phyloP scores from a whole-genome alignment of 2,888 invertebrate species.

The Xiphydria camelus region DNA sequence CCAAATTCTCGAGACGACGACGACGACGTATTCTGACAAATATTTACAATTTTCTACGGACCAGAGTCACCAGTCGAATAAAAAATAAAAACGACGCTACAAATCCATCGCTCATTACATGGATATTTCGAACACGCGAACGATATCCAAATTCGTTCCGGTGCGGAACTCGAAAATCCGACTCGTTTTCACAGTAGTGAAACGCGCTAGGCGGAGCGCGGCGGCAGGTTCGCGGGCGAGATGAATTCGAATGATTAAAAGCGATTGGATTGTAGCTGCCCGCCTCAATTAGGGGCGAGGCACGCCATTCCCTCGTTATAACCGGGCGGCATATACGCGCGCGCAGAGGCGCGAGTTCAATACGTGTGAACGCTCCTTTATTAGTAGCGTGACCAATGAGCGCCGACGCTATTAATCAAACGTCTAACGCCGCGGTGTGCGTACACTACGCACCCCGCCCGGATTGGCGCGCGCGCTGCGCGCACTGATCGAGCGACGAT shows the following conservation, averaged over 20 bases:
- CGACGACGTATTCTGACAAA: too few species aligned
- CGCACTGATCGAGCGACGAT: slow-evolving; percentile 1
- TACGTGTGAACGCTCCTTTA: slow-evolving; percentile 56
- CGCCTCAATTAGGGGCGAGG: slow-evolving; percentile 51
- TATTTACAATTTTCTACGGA: too few species aligned
- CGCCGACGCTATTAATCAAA: slow-evolving; percentile 56
- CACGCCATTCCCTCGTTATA: slow-evolving; percentile 58
- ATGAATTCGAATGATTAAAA: slow-evolving; percentile 55
- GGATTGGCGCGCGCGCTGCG: slow-evolving; percentile 9
- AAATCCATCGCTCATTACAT: too few species aligned
- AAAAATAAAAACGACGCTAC: too few species aligned
- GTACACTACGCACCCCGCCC: slow-evolving; percentile 1
- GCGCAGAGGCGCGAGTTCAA: slow-evolving; percentile 46
- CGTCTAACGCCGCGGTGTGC: slow-evolving; percentile 40
- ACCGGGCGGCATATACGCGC: slow-evolving; percentile 18
- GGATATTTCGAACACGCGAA: too few species aligned
- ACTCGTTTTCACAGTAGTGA: too few species aligned
- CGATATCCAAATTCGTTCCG: too few species aligned
- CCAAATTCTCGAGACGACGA: too few species aligned
- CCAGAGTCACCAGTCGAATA: too few species aligned
- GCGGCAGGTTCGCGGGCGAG: slow-evolving; percentile 26
- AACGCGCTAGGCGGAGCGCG: too few species aligned
- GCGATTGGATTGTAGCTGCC: slow-evolving; percentile 54
- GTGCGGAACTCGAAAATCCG: too few species aligned
- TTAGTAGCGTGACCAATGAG: slow-evolving; percentile 58